phyloP scores from a whole-genome alignment of 2,797 vertebrate genomes.

The Lagodon rhomboides region DNA sequence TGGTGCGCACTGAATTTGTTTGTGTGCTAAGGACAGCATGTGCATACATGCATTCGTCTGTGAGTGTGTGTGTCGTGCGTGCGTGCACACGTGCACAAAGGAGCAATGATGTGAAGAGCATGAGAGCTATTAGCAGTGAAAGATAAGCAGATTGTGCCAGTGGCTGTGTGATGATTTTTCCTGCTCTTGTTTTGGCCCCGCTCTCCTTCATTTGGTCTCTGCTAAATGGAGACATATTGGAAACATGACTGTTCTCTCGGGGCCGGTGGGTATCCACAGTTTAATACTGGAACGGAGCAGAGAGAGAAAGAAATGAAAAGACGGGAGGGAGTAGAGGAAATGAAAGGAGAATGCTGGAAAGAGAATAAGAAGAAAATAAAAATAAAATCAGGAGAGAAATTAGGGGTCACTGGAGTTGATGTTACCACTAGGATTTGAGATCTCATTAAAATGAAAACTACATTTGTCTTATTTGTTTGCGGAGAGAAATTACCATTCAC shows the following conservation, averaged over 20 bases:
- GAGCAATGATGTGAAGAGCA: slow-evolving; percentile 59
- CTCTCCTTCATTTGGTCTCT: slow-evolving; percentile 68
- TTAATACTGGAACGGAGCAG: slow-evolving; percentile 47
- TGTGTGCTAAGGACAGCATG: slow-evolving; percentile 72
- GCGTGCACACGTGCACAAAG: slow-evolving; percentile 2
- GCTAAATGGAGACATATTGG: slow-evolving; percentile 77
- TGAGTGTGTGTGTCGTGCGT: slow-evolving; percentile 8
- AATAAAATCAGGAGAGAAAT: slow-evolving; percentile 40
- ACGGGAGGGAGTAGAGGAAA: slow-evolving; percentile 41
- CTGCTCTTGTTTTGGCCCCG: slow-evolving; percentile 69
- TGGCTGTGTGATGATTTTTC: slow-evolving; percentile 75
- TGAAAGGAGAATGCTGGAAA: slow-evolving; percentile 54
- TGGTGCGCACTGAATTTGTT: slow-evolving; percentile 65
- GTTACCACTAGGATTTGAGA: slow-evolving; percentile 54
- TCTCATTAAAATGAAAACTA: slow-evolving; percentile 64
- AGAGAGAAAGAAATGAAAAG: slow-evolving; percentile 50
- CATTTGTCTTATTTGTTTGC: slow-evolving; percentile 70
- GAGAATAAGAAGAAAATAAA: slow-evolving; percentile 45
- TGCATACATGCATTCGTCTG: slow-evolving; percentile 63
- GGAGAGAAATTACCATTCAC: slow-evolving; percentile 69
- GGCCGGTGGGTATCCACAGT: slow-evolving; percentile 62
- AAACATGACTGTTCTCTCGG: slow-evolving; percentile 68
- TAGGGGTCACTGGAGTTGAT: slow-evolving; percentile 43
- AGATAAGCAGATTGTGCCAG: slow-evolving; percentile 76
- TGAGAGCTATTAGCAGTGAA: slow-evolving; percentile 70